phyloP scores from a whole-genome alignment of 23 tunicate genomes.

The Trididemnum miniatum region DNA sequence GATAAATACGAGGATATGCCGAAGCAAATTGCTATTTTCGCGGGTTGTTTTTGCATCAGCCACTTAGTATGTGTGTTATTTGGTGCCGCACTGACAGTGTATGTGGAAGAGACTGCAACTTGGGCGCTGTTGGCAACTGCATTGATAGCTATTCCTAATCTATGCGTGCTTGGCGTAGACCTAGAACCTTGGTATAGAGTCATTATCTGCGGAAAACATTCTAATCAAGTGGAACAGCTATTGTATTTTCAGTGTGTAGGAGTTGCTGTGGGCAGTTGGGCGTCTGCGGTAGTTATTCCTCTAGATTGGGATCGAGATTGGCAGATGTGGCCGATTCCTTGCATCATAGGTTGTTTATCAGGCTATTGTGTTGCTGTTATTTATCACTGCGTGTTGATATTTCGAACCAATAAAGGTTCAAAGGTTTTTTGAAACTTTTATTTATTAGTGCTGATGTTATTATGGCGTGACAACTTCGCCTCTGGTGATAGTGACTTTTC shows the following conservation, averaged over 20 bases:
- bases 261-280: slow-evolving; percentile 72
- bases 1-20: not conserved
- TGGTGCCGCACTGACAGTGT: slow-evolving; percentile 69
- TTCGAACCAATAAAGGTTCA: slow-evolving; percentile 50
- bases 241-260: slow-evolving; percentile 54
- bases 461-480: too few relatives aligned
- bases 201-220: slow-evolving; percentile 46
- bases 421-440: slow-evolving; percentile 28
- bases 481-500: too few relatives aligned
- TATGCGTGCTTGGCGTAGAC: slow-evolving; percentile 59
- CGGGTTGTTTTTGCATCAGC: slow-evolving; percentile 25
- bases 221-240: slow-evolving; percentile 26
- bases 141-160: slow-evolving; percentile 49
- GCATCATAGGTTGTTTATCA: slow-evolving; percentile 59
- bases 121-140: slow-evolving; percentile 70
- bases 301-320: slow-evolving; percentile 96
- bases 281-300: slow-evolving; percentile 74
- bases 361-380: slow-evolving; percentile 56
- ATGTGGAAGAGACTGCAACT: slow-evolving; percentile 52
- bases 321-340: slow-evolving; percentile 94
- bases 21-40: slow-evolving; percentile 24
- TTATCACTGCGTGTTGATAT: slow-evolving; percentile 29
- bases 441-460: not conserved
- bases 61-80: slow-evolving; percentile 65
- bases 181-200: slow-evolving; percentile 36